Evolutionary conservation across 1,140 invertebrate genomes (phyloP).

Genomic region (Zeugodacus cucurbitae): DNA sequence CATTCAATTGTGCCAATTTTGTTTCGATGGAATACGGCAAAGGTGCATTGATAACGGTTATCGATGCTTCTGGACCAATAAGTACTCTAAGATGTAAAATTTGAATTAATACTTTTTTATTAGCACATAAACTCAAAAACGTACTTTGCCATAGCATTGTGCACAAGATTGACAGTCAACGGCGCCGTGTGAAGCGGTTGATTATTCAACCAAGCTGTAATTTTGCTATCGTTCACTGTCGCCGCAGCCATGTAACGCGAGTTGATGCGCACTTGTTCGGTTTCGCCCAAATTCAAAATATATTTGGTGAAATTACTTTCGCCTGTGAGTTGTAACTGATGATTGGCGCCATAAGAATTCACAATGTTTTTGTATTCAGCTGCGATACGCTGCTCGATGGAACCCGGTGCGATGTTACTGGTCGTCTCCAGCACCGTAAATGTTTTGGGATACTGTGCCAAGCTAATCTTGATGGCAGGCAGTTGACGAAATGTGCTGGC

Average conservation of each 20-base stretch:
- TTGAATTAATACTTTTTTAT: background rate
- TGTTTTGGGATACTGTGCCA: conserved; percentile 51
- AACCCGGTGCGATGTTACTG: accelerated
- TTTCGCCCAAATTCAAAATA: conserved; percentile 51
- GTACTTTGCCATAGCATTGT: conserved; percentile 71
- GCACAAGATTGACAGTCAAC: conserved; percentile 72
- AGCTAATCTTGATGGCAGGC: conserved; percentile 49
- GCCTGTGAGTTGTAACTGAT: conserved; percentile 43
- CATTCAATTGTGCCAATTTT: conserved; percentile 63
- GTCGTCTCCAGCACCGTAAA: conserved; percentile 53
- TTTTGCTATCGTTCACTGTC: conserved; percentile 60
- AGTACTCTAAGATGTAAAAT: conserved; percentile 48
- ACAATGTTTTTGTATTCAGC: conserved; percentile 49
- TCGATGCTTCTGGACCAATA: conserved; percentile 52
- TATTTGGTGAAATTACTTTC: conserved; percentile 37
- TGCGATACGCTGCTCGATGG: background rate
- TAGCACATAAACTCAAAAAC: background rate
- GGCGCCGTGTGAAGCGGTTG: conserved; percentile 77
- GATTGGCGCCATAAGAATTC: conserved; percentile 47
- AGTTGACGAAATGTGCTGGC: conserved; percentile 47
- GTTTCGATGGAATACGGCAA: conserved; percentile 69
- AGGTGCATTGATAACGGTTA: conserved; percentile 77
- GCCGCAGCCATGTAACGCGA: conserved; percentile 59
- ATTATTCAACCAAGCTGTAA: conserved; percentile 74
- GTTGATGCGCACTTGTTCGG: conserved; percentile 54